These are phyloP conservation scores for Dolomedes plantarius DNA, from an alignment of 2,888 invertebrate species.

Conservation along the genomic window DNA sequence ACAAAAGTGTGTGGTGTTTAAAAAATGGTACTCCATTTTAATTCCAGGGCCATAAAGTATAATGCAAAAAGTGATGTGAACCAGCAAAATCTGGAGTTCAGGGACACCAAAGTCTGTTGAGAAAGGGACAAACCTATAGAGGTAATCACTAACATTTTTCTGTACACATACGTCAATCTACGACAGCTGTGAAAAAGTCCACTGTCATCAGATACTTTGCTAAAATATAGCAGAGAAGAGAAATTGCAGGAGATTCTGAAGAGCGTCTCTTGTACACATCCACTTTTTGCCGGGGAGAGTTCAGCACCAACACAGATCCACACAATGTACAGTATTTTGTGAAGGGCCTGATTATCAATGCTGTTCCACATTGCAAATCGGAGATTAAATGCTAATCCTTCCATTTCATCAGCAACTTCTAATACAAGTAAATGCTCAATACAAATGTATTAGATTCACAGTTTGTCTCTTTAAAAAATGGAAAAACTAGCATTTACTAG, in stretches of 20 bases:
- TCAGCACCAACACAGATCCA: conserved; percentile 36
- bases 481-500: conserved; percentile 42
- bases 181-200: conserved; percentile 40
- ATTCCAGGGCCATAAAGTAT: neutral
- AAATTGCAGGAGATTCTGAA: conserved; percentile 64
- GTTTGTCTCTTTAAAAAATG: conserved; percentile 23
- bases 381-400: conserved; percentile 30
- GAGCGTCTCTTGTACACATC: conserved; percentile 54
- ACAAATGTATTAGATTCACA: neutral
- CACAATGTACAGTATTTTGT: conserved; percentile 2
- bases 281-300: neutral
- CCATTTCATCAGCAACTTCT: neutral
- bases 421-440: neutral
- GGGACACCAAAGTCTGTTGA: conserved; percentile 58
- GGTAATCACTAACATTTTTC: conserved; percentile 67
- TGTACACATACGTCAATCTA: conserved; percentile 69
- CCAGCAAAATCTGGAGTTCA: conserved; percentile 43
- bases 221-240: conserved; percentile 70
- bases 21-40: conserved; percentile 17
- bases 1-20: neutral
- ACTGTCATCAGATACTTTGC: conserved; percentile 53
- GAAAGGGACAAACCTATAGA: conserved; percentile 57
- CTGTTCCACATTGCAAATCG: conserved; percentile 1
- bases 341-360: conserved; percentile 63
- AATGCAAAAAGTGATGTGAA: conserved; percentile 61